Percentiles rank a stretch among this genome's conserved stretches.
phyloP scores from a whole-genome alignment of 1,140 invertebrate genomes.

The Trichonephila inaurata region DNA sequence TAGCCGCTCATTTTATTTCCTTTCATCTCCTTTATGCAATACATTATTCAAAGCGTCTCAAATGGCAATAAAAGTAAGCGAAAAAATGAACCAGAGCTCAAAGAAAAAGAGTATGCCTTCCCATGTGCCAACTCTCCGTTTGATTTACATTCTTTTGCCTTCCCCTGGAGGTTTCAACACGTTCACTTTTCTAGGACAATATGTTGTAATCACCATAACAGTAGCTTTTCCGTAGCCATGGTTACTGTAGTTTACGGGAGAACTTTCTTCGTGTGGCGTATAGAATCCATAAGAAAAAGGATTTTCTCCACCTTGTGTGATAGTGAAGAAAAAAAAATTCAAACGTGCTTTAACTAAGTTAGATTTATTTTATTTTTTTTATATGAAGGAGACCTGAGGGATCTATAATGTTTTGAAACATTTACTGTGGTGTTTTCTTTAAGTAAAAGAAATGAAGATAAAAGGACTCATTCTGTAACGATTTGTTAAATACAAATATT shows the following conservation, averaged over 20 bases:
- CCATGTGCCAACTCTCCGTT: constrained; percentile 39
- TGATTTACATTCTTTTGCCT: constrained; percentile 72
- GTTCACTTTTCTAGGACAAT: constrained; percentile 52
- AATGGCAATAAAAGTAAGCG: constrained; percentile 34
- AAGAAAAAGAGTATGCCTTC: constrained; percentile 10
- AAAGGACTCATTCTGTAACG: too few species aligned
- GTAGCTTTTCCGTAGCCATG: constrained; percentile 31
- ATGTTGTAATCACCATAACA: constrained; percentile 63
- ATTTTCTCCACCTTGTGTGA: too few species aligned
- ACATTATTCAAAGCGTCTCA: constrained; percentile 69
- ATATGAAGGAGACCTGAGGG: too few species aligned
- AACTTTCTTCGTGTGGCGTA: not conserved
- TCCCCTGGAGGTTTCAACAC: constrained; percentile 29
- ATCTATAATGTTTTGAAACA: too few species aligned
- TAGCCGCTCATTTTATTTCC: constrained; percentile 46
- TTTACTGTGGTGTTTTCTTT: too few species aligned
- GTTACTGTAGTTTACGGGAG: constrained; percentile 46
- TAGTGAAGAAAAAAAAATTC: too few species aligned
- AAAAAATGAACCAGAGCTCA: not conserved
- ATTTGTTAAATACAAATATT: too few species aligned
- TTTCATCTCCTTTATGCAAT: constrained; percentile 61
- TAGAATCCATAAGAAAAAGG: not conserved
- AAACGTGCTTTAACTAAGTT: too few species aligned
- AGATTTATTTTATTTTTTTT: too few species aligned
- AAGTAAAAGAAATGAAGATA: too few species aligned